phyloP scores from a whole-genome alignment of 2,113 vertebrate species.

The Atrichornis clamosus region DNA sequence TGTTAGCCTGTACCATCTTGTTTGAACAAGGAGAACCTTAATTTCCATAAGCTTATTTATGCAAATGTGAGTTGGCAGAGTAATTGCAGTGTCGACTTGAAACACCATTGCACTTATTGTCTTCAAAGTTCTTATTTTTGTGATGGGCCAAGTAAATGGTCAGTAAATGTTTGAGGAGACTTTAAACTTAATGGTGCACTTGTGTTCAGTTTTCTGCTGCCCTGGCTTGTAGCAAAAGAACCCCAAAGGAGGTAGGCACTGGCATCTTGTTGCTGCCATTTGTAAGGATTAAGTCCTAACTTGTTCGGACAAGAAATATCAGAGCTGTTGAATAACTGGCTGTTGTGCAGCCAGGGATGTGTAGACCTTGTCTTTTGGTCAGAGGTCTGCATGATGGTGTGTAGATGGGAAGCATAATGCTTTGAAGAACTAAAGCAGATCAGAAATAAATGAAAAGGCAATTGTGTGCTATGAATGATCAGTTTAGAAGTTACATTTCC shows the following conservation, averaged over 20 bases:
- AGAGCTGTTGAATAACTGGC: neutral
- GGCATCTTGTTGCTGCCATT: neutral
- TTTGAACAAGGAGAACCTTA: neutral
- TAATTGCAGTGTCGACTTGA: neutral
- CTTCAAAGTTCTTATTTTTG: neutral
- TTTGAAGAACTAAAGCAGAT: neutral
- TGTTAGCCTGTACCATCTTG: neutral
- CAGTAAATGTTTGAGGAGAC: neutral
- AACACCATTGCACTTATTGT: neutral
- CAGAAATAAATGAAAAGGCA: neutral
- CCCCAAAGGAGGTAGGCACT: neutral
- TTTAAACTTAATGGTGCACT: neutral
- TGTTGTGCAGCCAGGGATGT: rapidly evolving
- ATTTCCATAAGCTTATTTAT: neutral
- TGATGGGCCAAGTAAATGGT: neutral
- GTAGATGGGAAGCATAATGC: neutral
- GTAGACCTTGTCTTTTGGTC: neutral
- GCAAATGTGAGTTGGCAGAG: neutral
- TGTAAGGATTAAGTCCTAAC: neutral
- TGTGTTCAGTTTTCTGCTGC: neutral
- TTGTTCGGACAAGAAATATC: neutral
- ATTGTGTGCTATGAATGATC: neutral
- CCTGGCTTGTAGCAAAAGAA: neutral
- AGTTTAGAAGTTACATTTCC: neutral
- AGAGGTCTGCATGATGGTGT: neutral